Base-by-base conservation (phyloP, 1,140 invertebrate species). In the Hylyphantes graminicola region DNA sequence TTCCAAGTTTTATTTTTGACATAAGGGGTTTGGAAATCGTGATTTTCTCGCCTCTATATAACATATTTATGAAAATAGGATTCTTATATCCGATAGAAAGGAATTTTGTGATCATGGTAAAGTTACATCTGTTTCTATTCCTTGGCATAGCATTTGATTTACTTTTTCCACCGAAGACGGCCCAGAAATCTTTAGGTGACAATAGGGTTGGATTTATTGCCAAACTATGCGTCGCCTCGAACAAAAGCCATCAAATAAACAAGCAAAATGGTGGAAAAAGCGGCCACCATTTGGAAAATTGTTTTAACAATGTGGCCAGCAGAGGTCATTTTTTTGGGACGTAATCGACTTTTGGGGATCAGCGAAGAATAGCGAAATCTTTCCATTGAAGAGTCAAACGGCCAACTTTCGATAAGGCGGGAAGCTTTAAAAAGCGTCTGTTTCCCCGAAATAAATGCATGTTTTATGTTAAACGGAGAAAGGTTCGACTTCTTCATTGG, bases 361-460 rank as follows among this genome's bases (percentile, higher is more conserved):
- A 83, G 48, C 50, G 51, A 65, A 74, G 54, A 50, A 61, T 65
- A 17, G 51, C 9, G 72, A 81, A 81, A 63, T 61, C 73, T 73
- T 81, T 81, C 73, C 79, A 81, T 81, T 81, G 68, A 81, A 35
- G 67, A 73, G 65, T 68, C 67, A 61, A 73, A 72, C 15, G 54
- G 57, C 57, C 53, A 57, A 81, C 65, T 80, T 70, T 51, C 48
- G 35, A 17, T 12, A 72, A 75, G 51, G 54, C 12, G 55, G 21
- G 55, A 64, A 70, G 80, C 80, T 83, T 83, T 83, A 61, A n/a
- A 63, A 17, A 64, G 67, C 57, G 59, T 57, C 79, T 64, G 48
- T 74, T 83, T 67, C 54, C 48, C 61, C 74, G 59, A 83, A 83
- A 83, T 83, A 83, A 83, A 83, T 83, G 80, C 80, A 83, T 83